phyloP scores from a whole-genome alignment of 2,797 vertebrate genomes.

The Melopsittacus undulatus region DNA sequence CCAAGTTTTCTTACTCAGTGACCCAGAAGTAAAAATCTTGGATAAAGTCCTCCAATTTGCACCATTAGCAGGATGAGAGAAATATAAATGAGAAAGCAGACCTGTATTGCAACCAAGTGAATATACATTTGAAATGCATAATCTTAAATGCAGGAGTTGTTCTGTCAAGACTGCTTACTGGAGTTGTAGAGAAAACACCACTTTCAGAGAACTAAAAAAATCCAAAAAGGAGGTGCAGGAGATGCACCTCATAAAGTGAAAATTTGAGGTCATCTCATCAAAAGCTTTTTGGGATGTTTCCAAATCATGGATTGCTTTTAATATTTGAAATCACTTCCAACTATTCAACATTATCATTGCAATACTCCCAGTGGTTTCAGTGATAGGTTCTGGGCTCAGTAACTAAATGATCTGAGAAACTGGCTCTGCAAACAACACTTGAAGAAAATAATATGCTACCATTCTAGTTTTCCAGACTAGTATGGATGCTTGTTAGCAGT shows the following conservation, averaged over 20 bases:
- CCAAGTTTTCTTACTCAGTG: not conserved
- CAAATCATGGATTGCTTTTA: not conserved
- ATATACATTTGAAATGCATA: not conserved
- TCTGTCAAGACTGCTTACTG: not conserved
- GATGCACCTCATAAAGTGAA: not conserved
- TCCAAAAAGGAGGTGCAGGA: not conserved
- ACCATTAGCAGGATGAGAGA: not conserved
- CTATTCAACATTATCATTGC: not conserved
- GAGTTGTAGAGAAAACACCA: not conserved
- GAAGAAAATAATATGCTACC: not conserved
- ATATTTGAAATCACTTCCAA: not conserved
- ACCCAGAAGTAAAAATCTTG: not conserved
- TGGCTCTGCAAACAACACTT: not conserved
- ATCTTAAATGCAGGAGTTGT: not conserved
- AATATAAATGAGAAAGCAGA: not conserved
- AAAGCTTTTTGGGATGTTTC: not conserved
- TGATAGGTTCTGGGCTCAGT: not conserved
- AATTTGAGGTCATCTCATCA: not conserved
- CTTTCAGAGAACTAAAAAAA: not conserved
- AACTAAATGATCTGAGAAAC: not conserved
- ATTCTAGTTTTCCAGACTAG: not conserved
- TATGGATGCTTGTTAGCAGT: not conserved
- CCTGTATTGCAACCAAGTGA: not conserved
- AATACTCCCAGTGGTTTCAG: not conserved
- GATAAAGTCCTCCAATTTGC: not conserved